phyloP scores from a whole-genome alignment of 2,797 vertebrate species.

The Potorous gilbertii region DNA sequence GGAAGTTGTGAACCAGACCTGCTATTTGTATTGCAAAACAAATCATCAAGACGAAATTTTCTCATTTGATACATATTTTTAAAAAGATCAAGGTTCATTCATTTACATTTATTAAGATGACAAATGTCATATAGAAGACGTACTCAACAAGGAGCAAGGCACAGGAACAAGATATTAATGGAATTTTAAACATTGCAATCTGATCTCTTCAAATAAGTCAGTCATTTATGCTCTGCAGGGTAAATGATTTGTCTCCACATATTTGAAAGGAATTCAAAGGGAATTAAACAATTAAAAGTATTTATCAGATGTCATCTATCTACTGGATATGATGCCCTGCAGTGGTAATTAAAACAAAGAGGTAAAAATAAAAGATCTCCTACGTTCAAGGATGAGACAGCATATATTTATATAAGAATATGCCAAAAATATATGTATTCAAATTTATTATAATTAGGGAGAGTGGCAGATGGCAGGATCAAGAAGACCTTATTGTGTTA shows the following conservation, averaged over 20 bases:
- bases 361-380: neutral
- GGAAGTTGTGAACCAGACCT: neutral
- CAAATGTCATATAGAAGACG: neutral
- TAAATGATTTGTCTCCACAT: neutral
- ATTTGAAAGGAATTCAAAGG: neutral
- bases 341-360: neutral
- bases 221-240: neutral
- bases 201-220: neutral
- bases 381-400: neutral
- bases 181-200: neutral
- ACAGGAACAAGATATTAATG: neutral
- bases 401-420: neutral
- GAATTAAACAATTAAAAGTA: neutral
- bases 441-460: neutral
- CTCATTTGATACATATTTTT: neutral
- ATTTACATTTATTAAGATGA: neutral
- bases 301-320: neutral
- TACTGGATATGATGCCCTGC: neutral
- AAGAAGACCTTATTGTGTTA: neutral
- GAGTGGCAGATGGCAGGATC: too few species aligned
- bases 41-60: neutral
- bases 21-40: neutral
- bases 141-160: neutral
- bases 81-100: neutral
- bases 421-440: neutral